Evolutionary conservation across 23 tunicate species (phyloP).

Genomic region (Oikopleura vanhoeffeni): DNA sequence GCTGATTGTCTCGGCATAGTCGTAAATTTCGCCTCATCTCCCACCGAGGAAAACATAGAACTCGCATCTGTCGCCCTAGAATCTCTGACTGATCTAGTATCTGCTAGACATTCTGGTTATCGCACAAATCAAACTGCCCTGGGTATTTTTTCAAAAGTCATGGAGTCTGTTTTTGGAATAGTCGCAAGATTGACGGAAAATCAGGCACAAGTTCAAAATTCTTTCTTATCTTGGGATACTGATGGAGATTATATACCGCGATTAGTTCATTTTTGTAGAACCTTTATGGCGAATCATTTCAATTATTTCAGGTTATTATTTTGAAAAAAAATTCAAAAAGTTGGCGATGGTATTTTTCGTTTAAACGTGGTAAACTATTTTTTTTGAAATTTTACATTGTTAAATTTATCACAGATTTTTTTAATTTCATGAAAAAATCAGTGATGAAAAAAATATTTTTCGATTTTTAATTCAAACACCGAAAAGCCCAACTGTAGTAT

Average conservation of each 20-base stretch:
- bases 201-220: not conserved
- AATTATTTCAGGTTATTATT: not conserved
- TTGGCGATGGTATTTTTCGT: too few relatives aligned
- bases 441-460: too few relatives aligned
- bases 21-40: not conserved
- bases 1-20: not conserved
- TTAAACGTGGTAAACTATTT: too few relatives aligned
- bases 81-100: not conserved
- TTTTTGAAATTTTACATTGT: too few relatives aligned
- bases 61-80: not conserved
- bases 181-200: not conserved
- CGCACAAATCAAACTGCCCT: not conserved
- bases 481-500: too few relatives aligned
- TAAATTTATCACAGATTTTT: too few relatives aligned
- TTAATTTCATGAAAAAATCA: too few relatives aligned
- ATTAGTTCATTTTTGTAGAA: not conserved
- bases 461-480: too few relatives aligned
- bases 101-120: not conserved
- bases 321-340: too few relatives aligned
- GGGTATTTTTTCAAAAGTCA: not conserved
- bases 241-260: not conserved
- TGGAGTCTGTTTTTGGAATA: not conserved
- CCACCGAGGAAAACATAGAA: not conserved
- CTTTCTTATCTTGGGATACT: not conserved
- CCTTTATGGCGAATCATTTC: not conserved